These are phyloP conservation scores for Athripsodes cinereus DNA, from an alignment of 2,888 invertebrate genomes.

Conservation along the genomic window DNA sequence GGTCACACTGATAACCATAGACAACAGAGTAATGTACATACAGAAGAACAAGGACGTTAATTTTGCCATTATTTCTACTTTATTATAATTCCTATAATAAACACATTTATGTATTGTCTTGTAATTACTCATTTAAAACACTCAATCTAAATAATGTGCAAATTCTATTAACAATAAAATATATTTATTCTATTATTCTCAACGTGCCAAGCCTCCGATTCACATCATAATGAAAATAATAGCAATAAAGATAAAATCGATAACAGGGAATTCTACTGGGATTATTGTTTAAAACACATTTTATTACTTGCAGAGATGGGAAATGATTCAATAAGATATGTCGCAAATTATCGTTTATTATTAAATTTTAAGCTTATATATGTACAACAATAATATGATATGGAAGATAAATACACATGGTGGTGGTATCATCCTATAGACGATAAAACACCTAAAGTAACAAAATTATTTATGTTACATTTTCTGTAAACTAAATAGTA, in stretches of 20 bases:
- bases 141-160: constrained; percentile 10
- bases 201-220: neutral
- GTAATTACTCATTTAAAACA: constrained; percentile 16
- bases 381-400: no score
- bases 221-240: no score
- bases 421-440: no score
- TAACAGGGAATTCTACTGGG: no score
- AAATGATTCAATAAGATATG: neutral
- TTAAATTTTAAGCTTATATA: neutral
- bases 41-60: neutral
- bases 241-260: no score
- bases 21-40: neutral
- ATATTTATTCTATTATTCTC: no score
- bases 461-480: no score
- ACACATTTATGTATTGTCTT: constrained; percentile 24
- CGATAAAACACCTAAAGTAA: no score
- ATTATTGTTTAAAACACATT: no score
- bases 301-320: neutral
- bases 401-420: neutral
- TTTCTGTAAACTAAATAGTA: no score
- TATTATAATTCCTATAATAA: constrained; percentile 5
- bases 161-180: constrained; percentile 3
- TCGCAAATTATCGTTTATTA: no score
- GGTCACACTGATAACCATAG: no score
- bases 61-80: neutral